A percentile compares a stretch with the other conserved stretches of the same genome.
phyloP scores from a whole-genome alignment of 2,888 invertebrate genomes.

The Lagria hirta region DNA sequence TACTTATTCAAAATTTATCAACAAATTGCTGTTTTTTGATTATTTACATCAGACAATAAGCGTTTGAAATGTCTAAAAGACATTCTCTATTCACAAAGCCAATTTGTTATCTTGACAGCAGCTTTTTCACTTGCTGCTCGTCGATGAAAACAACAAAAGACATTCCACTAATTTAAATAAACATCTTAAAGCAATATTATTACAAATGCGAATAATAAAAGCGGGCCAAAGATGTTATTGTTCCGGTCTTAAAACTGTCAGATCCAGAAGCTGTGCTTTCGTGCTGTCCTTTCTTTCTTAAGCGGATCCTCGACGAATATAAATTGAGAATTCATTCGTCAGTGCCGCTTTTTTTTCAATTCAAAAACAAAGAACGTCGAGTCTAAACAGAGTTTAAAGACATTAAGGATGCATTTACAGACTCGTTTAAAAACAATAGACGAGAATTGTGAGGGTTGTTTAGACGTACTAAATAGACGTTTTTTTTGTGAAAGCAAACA shows the following conservation, averaged over 20 bases:
- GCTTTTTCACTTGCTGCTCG: background rate
- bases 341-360: conserved; percentile 31
- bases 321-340: conserved; percentile 50
- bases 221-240: conserved; percentile 49
- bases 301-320: conserved; percentile 48
- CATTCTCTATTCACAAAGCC: too few relatives aligned
- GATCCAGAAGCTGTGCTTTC: conserved; percentile 34
- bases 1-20: too few relatives aligned
- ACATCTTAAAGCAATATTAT: conserved; percentile 50
- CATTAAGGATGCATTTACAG: conserved; percentile 47
- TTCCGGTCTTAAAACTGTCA: conserved; percentile 43
- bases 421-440: conserved; percentile 47
- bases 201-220: conserved; percentile 48
- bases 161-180: conserved; percentile 49
- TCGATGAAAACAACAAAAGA: conserved; percentile 36
- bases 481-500: conserved; percentile 41
- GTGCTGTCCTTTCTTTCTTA: conserved; percentile 37
- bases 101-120: too few relatives aligned
- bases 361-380: conserved; percentile 38
- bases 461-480: conserved; percentile 46
- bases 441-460: too few relatives aligned
- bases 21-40: too few relatives aligned
- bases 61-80: too few relatives aligned
- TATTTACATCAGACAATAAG: too few relatives aligned
- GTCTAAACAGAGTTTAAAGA: conserved; percentile 45